Evolutionary conservation across 1,140 invertebrate genomes (phyloP).

Genomic region (Radopholus similis): DNA sequence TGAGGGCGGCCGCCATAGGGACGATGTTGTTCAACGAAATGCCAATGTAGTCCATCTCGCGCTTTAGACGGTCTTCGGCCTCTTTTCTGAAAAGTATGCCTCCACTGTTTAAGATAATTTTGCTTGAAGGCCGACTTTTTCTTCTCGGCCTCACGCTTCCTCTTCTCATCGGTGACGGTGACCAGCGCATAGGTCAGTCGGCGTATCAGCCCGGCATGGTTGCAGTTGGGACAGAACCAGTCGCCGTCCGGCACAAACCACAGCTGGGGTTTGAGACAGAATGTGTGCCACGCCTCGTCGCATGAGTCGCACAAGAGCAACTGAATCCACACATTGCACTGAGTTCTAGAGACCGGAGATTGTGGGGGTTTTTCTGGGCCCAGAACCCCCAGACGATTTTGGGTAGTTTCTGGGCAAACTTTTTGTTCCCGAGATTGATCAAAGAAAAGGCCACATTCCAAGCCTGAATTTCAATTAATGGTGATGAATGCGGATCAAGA

Average conservation of each 20-base stretch:
- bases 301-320: conserved; percentile 77
- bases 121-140: conserved; percentile 30
- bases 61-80: conserved; percentile 46
- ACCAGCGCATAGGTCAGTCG: conserved; percentile 19
- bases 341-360: too few species aligned
- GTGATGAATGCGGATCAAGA: too few species aligned
- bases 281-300: conserved; percentile 58
- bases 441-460: too few species aligned
- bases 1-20: conserved; percentile 17
- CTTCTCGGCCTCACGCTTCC: conserved; percentile 31
- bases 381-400: too few species aligned
- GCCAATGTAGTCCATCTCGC: conserved; percentile 55
- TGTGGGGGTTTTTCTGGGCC: too few species aligned
- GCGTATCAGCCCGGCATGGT: conserved; percentile 36
- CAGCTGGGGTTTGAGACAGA: conserved; percentile 46
- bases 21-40: conserved; percentile 52
- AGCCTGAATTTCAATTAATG: too few species aligned
- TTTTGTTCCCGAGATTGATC: background rate
- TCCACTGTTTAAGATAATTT: background rate
- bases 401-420: too few species aligned
- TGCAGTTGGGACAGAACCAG: conserved; percentile 65
- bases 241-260: conserved; percentile 60
- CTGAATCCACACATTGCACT: conserved; percentile 62
- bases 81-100: conserved; percentile 37
- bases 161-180: conserved; percentile 25